Percentiles rank a stretch among this genome's conserved stretches.
Conservation (phyloP, 2,888 invertebrate genomes). For the Perizoma flavofasciatum region DNA sequence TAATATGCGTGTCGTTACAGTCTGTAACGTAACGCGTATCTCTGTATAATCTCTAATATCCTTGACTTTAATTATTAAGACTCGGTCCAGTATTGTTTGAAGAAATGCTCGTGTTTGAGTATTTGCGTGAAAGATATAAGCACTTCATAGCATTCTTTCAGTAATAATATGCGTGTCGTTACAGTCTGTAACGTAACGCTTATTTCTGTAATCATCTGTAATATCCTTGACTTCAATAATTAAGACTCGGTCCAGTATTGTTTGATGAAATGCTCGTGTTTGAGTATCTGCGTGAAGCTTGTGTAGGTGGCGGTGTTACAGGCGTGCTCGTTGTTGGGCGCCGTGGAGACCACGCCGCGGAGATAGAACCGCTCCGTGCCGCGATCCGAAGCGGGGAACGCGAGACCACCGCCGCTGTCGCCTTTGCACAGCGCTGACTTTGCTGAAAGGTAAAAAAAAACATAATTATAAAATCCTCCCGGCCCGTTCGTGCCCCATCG, state of each 20-base stretch:
- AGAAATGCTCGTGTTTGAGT: not conserved
- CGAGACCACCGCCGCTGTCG: conserved; percentile 71
- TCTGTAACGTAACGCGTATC: no score
- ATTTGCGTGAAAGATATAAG: conserved; percentile 4
- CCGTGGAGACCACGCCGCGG: conserved; percentile 3
- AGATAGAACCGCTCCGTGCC: not conserved
- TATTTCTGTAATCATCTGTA: no score
- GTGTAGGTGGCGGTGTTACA: conserved; percentile 3
- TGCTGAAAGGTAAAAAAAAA: conserved; percentile 20
- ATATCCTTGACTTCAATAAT: no score
- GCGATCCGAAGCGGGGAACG: conserved; percentile 43
- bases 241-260: not conserved
- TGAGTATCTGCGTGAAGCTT: not conserved
- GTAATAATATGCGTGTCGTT: no score
- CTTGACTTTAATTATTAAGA: no score
- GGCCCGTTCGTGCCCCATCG: no score
- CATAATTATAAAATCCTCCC: no score
- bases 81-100: not conserved
- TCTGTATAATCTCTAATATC: no score
- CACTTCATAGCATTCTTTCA: no score
- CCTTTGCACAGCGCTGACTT: conserved; percentile 62
- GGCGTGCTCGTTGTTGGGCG: not conserved
- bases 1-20: no score
- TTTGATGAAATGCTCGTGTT: conserved; percentile 1
- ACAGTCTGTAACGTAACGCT: no score